Conservation (phyloP, 2,113 vertebrate species). For the Gymnarchus niloticus region DNA sequence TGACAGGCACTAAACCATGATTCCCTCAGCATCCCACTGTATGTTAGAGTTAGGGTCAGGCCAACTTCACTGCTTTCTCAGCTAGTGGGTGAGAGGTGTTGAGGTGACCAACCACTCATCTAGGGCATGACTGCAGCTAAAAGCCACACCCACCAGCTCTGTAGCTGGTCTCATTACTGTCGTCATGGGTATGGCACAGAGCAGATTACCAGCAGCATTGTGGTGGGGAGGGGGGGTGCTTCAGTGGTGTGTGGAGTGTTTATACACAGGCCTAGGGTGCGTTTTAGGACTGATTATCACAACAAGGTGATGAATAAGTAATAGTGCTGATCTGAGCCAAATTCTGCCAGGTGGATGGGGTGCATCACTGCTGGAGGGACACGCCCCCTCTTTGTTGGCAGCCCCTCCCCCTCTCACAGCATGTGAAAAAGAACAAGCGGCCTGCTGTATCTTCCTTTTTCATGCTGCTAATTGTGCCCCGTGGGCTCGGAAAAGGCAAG, state of each 20-base stretch:
- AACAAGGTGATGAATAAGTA: constrained; percentile 19
- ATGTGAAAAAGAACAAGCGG: not conserved
- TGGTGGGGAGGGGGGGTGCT: not conserved
- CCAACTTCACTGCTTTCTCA: not conserved
- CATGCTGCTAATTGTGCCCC: constrained; percentile 10
- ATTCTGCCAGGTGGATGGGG: not conserved
- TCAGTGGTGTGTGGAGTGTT: not conserved
- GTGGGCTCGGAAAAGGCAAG: not conserved
- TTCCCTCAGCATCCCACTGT: not conserved
- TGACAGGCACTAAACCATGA: not conserved
- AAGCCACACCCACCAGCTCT: not conserved
- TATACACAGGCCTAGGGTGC: not conserved
- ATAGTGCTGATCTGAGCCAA: not conserved
- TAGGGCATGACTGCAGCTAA: not conserved
- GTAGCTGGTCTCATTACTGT: not conserved
- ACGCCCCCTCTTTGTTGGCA: not conserved
- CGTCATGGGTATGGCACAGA: not conserved
- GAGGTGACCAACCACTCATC: not conserved
- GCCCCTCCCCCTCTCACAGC: not conserved
- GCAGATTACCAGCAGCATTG: not conserved
- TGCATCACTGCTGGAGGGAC: not conserved
- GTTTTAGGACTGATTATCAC: constrained; percentile 20
- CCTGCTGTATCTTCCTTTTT: not conserved
- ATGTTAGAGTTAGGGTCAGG: not conserved
- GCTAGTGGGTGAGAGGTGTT: not conserved